Evolutionary conservation across 2,888 invertebrate genomes (phyloP).

Genomic region (Apamea sordens): DNA sequence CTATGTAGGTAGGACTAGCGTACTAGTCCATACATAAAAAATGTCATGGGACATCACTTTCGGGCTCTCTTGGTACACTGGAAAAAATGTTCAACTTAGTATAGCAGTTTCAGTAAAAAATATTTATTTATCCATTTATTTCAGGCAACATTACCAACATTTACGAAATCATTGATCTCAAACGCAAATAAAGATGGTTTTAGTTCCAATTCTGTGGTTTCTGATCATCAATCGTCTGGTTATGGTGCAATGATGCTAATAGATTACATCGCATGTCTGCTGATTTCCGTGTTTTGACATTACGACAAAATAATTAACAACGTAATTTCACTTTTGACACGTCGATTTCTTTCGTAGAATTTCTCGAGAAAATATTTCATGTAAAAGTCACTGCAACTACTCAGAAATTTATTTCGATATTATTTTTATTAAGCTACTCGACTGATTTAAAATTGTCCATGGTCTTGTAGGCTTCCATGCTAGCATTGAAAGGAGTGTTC

Average conservation of each 20-base stretch:
- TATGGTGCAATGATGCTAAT: constrained; percentile 23
- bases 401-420: constrained; percentile 25
- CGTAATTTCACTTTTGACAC: constrained; percentile 53
- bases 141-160: no score
- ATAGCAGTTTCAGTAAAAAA: no score
- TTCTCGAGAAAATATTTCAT: constrained; percentile 28
- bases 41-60: background rate
- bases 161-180: background rate
- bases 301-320: constrained; percentile 52
- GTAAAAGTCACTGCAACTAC: constrained; percentile 19
- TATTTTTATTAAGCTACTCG: constrained; percentile 1
- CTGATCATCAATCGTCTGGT: constrained; percentile 22
- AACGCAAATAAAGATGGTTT: background rate
- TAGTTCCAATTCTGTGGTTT: constrained; percentile 27
- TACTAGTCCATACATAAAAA: background rate
- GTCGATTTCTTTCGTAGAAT: constrained; percentile 33
- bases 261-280: constrained; percentile 19
- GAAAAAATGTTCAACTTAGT: no score
- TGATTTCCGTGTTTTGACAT: constrained; percentile 65
- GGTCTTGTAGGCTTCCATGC: no score
- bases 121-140: no score
- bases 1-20: no score
- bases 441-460: background rate
- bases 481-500: no score
- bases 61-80: background rate